phyloP scores from a whole-genome alignment of 2,888 invertebrate species.

The Netelia virgata region DNA sequence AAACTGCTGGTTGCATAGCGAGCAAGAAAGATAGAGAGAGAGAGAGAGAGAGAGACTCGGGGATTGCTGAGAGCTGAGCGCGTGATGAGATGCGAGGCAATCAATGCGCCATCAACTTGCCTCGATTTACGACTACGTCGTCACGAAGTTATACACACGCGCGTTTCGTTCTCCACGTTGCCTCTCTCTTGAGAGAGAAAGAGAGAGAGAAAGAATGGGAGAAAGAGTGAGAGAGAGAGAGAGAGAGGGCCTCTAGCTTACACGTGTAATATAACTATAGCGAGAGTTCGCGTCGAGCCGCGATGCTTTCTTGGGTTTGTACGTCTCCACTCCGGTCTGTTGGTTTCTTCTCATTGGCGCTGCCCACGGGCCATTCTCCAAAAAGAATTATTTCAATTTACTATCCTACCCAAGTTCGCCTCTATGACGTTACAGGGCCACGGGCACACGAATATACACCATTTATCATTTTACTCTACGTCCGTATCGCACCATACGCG shows the following conservation, averaged over 20 bases:
- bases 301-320: constrained; percentile 45
- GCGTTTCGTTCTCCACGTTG: constrained; percentile 69
- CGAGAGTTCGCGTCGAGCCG: not conserved
- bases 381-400: constrained; percentile 83
- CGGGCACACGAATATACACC: constrained; percentile 30
- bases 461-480: constrained; percentile 54
- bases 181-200: constrained; percentile 55
- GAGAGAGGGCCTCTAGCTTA: not conserved
- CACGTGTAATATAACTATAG: constrained; percentile 4
- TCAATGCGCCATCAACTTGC: constrained; percentile 84
- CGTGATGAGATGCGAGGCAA: constrained; percentile 82
- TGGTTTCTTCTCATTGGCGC: constrained; percentile 66
- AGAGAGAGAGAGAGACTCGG: too few species aligned
- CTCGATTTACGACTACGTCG: constrained; percentile 83
- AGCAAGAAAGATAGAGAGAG: constrained; percentile 21
- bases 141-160: constrained; percentile 75
- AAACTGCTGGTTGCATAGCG: not conserved
- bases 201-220: not conserved
- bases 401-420: constrained; percentile 69
- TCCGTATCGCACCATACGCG: constrained; percentile 14
- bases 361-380: constrained; percentile 73
- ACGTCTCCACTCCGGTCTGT: constrained; percentile 52
- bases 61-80: constrained; percentile 55
- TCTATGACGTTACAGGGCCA: constrained; percentile 19
- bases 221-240: not conserved